Evolutionary conservation across 2,797 vertebrate species (phyloP), one percentile per base, ranked within the genome.

Genomic region (Hyperoplus lanceolatus): DNA sequence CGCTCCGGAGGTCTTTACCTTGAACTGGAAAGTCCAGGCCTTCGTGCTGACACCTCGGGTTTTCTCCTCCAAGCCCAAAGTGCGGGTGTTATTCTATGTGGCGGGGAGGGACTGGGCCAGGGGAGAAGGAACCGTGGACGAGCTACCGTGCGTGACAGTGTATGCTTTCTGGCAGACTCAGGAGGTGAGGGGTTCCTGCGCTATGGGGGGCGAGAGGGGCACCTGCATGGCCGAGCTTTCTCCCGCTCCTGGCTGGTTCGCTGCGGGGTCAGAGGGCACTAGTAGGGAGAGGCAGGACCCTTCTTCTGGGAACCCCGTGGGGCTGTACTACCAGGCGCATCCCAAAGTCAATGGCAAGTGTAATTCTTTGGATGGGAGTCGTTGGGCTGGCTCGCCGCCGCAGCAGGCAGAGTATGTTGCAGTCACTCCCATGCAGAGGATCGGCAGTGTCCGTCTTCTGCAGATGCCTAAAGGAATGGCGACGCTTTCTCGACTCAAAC

Each of bases 131-230:
- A 63, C 77, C 0, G 38, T 12, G 0, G 97, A 97, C 36, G 90
- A 72, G 77, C 93, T 98, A 78, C 97, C 97, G 0, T 99, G 98
- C 82, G 94, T 99, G 79, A 95, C 95, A 1, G 95, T 97, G 18
- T 98, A 96, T 1, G 97, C 96, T n/a, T 98, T 99, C 76, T 96
- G 96, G 80, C 97, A 98, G 91, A 99, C 97, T 0, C 94, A 96
- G 82, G 97, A 97, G 85, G 97, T 98, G 53, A 93, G 96, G 48
- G 96, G 93, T 50, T 96, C 95, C 82, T 99, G 97, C 84, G 86
- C 93, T 1, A 69, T 97, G 9, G 14, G 86, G 12, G 96, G 96
- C 0, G 93, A 94, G 8, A 91, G 96, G 75, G 97, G 96, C 9
- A 93, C 97, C 54, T 99, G 97, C 43, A 94, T 98, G 95, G 96